phyloP scores from a whole-genome alignment of 2,888 invertebrate genomes.

The Calameuta pallipes region DNA sequence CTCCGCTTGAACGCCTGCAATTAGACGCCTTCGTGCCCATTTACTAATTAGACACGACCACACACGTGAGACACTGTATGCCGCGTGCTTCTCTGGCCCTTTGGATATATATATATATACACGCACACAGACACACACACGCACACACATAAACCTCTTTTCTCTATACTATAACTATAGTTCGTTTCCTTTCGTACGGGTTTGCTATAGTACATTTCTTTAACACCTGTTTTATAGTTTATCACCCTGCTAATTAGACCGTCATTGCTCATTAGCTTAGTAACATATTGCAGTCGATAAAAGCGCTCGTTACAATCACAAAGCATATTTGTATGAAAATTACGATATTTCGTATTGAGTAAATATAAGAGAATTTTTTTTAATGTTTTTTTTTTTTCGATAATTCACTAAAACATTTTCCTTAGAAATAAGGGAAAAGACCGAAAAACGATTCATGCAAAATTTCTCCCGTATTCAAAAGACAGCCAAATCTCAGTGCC shows the following conservation, averaged over 20 bases:
- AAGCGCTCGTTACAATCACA: background rate
- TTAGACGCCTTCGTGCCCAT: conserved; percentile 7
- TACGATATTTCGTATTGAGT: background rate
- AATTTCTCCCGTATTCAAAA: background rate
- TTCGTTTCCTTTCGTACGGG: background rate
- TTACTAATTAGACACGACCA: conserved; percentile 8
- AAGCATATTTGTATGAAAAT: too few relatives aligned
- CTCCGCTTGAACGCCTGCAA: conserved; percentile 1
- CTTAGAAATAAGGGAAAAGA: background rate
- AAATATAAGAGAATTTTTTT: background rate
- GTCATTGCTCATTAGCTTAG: background rate
- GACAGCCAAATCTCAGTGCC: background rate
- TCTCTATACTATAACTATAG: background rate
- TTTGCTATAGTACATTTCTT: background rate
- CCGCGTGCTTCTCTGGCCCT: background rate
- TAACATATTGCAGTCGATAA: background rate
- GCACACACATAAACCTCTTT: background rate
- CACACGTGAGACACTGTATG: background rate
- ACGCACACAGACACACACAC: too few relatives aligned
- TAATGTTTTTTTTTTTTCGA: accelerated
- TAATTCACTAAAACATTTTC: background rate
- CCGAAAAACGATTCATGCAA: background rate
- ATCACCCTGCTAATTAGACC: background rate
- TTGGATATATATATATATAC: background rate
- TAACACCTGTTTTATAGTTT: background rate